Evolutionary conservation across 2,113 vertebrate species (phyloP), one percentile per base, ranked within the genome.

Genomic region (Hucho hucho): DNA sequence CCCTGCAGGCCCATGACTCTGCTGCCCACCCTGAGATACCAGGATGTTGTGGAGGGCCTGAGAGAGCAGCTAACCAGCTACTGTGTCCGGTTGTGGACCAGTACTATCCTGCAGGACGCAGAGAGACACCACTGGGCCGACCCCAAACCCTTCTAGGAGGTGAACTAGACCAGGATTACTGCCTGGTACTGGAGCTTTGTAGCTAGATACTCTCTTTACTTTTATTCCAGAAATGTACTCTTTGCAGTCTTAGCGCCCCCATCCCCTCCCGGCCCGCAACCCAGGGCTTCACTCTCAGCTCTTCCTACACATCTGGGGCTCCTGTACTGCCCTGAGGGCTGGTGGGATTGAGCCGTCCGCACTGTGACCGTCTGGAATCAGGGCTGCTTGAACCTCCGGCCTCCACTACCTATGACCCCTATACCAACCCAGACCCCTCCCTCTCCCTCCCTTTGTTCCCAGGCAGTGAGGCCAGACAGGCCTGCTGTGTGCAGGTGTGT

Each of bases 121-220:
- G 96, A 99, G 86, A 96, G 96, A 91, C 96, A 98, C 90, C 90
- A 94, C 87, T 98, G 97, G 97, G 91, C 93, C 70, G 96, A 98
- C 91, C 92, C 78, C 86, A 97, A 96, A 91, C 94, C 95, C 73
- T 98, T 99, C 94, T 96, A 97, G 64, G 97, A 98, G 97, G 97
- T 96, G 85, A 53, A 9, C 47, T 53, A 14, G 12, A 13, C 12
- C 47, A 14, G 47, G 14, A 13, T 53, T 14, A 53, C 47, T 49
- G 14, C 9, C 47, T 49, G 13, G 13, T 14, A 14, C 47, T 49
- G 14, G 47, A 53, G 47, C 12, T 53, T 14, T 16, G 9, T 2
- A 14, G 47, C 47, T 49, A n/a, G n/a, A n/a, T n/a, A n/a, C 65
- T 87, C 73, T 89, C 85, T 81, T 86, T 77, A 78, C 74, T 88